Evolutionary conservation across 2,888 invertebrate genomes (phyloP), one percentile per base, ranked within the genome.

Genomic region (Thera obeliscata): DNA sequence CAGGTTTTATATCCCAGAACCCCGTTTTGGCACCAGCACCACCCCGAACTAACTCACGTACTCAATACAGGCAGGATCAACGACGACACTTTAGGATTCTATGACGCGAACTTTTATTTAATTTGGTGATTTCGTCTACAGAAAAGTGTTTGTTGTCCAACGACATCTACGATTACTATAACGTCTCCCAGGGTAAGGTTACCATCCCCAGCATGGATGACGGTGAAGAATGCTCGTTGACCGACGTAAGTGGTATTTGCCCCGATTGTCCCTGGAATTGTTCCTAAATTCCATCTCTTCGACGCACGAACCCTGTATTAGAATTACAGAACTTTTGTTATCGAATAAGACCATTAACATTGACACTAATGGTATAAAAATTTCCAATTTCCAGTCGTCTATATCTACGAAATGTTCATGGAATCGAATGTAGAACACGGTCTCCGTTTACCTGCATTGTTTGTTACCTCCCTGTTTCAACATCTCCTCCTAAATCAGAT

Each of bases 121-220:
- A 76, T 79, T 69, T 71, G 75, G 70, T 88, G 85, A 75, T 87
- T 87, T 87, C 76, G 83, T 82, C 90, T 90, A 87, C 96, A 98
- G 98, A 96, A 0, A 95, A 94, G 87, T 97, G 98, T 95, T 84
- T 95, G 81, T 96, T 99, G 87, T 95, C 95, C 83, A 95, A 98
- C 92, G 96, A 98, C 95, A 96, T 98, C 94, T 95, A 97, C 95
- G 97, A 98, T 94, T 99, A 99, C 95, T 94, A 95, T 95, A 97
- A 96, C 96, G 97, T 98, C 88, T 95, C 99, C 86, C 99, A 99
- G 96, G 99, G 99, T 95, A 98, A 98, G 95, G 96, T 96, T 88
- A 97, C 96, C 85, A 99, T 99, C 91, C 98, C 99, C 85, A 96
- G 96, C 93, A 96, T 99, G 83, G 98, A 99, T 94, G 99, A 99